Percentiles rank a stretch among this genome's conserved stretches.
These are phyloP conservation scores for Bombus cullumanus DNA, from an alignment of 1,140 invertebrate species.

Conservation along the genomic window DNA sequence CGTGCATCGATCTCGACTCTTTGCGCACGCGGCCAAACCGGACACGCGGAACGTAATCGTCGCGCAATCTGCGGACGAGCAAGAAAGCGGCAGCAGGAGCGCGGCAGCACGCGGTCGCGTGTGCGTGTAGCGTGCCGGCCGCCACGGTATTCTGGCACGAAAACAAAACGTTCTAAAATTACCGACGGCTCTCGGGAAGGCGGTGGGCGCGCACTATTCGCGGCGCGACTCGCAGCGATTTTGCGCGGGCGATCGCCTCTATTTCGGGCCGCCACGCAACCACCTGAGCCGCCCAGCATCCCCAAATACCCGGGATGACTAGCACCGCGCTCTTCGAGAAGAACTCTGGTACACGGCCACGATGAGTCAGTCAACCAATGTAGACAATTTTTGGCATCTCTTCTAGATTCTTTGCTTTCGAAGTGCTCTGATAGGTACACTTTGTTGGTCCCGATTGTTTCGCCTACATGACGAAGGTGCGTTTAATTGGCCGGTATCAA, in stretches of 20 bases:
- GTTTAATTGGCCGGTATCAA: neutral
- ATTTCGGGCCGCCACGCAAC: constrained; percentile 81
- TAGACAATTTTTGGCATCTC: constrained; percentile 54
- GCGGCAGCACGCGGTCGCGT: constrained; percentile 20
- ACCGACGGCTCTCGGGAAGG: constrained; percentile 68
- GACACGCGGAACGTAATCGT: neutral
- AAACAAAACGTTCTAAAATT: constrained; percentile 79
- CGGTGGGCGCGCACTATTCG: constrained; percentile 81
- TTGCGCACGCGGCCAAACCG: neutral
- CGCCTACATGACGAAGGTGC: neutral
- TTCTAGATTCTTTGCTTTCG: neutral
- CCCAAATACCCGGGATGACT: constrained; percentile 79
- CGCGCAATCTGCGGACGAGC: neutral
- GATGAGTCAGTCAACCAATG: constrained; percentile 63
- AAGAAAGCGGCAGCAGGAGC: neutral
- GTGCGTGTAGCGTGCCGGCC: constrained; percentile 14
- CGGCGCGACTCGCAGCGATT: constrained; percentile 75
- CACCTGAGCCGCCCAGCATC: constrained; percentile 80
- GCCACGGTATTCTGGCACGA: constrained; percentile 62
- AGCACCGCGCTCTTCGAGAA: constrained; percentile 39
- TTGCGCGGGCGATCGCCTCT: constrained; percentile 80
- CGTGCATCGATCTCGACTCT: constrained; percentile 26
- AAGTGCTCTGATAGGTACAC: neutral
- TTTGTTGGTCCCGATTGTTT: neutral
- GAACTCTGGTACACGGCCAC: constrained; percentile 56